Base-by-base conservation (phyloP, 2,113 vertebrate species). In the Phaethon lepturus region DNA sequence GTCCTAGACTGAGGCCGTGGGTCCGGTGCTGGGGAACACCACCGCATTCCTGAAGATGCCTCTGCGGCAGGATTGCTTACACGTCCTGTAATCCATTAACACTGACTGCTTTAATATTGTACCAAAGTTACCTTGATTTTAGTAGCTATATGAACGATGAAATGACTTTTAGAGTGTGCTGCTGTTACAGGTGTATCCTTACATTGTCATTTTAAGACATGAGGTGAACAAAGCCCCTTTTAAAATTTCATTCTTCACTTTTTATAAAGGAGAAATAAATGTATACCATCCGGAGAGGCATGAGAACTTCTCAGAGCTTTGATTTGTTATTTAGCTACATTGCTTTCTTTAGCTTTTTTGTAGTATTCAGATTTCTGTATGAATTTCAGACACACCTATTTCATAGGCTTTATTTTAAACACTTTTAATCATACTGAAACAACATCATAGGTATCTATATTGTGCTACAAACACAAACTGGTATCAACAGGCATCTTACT, bases 71-170 rank as follows among this genome's bases (percentile, higher is more conserved):
- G 26, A 64, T 12, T 68, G 45, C 33, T 76, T 68, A 45, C 55
- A 68, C 40, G 47, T 40, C 78, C 93, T 93, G 93, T 96, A 76
- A 96, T 26, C 71, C 91, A 93, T 96, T 95, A 95, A 96, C 71
- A 11, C 2, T 14, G 23, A 3, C 74, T 64, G 47, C 59, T 83
- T 73, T 79, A 69, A 38, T 86, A 67, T 31, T 83, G 35, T 31
- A 86, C 89, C 6, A 5, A 52, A 35, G 79, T 68, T 72, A 35
- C 49, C 31, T 25, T 31, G 45, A 11, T 35, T 75, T 79, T 88
- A 49, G 66, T 52, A 52, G 58, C 35, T 45, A 7, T 13, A 50
- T 49, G 58, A 76, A 76, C 35, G 26, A 14, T 72, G 52, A 47
- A 52, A 8, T 60, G 52, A 69, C 75, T 88, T 86, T 77, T 11